Percentiles rank a stretch among this genome's conserved stretches.
phyloP scores from a whole-genome alignment of 2,888 invertebrate genomes.

The Danaus chrysippus region DNA sequence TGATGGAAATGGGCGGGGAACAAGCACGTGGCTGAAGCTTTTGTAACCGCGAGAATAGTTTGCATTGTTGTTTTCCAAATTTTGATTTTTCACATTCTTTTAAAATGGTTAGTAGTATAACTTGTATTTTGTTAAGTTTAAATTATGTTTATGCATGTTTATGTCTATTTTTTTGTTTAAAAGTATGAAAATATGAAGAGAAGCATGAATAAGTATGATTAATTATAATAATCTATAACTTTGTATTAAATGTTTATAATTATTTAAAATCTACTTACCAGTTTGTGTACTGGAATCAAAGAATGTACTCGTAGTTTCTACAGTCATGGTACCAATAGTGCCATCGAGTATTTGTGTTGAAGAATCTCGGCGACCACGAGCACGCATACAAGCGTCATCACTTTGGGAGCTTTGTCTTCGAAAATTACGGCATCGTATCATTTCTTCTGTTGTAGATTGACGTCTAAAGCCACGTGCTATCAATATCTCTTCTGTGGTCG shows the following conservation, averaged over 20 bases:
- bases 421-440: slow-evolving; percentile 94
- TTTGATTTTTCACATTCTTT: slow-evolving; percentile 38
- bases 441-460: slow-evolving; percentile 95
- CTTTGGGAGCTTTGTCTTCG: slow-evolving; percentile 94
- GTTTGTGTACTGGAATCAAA: slow-evolving; percentile 96
- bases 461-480: slow-evolving; percentile 93
- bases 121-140: background rate
- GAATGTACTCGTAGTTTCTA: slow-evolving; percentile 94
- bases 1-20: slow-evolving; percentile 66
- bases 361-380: slow-evolving; percentile 88
- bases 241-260: too few species aligned
- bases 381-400: slow-evolving; percentile 85
- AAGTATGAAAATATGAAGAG: too few species aligned
- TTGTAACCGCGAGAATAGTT: slow-evolving; percentile 48
- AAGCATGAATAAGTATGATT: too few species aligned
- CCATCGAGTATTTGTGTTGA: slow-evolving; percentile 95
- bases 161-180: too few species aligned
- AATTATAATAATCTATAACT: too few species aligned
- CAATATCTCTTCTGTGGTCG: slow-evolving; percentile 94
- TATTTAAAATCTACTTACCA: slow-evolving; percentile 79
- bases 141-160: too few species aligned
- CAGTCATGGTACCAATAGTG: slow-evolving; percentile 94
- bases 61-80: slow-evolving; percentile 42
- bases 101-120: slow-evolving; percentile 6
- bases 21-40: slow-evolving; percentile 66